Conservation (phyloP, 1,140 invertebrate genomes). For the Penaeus indicus region DNA sequence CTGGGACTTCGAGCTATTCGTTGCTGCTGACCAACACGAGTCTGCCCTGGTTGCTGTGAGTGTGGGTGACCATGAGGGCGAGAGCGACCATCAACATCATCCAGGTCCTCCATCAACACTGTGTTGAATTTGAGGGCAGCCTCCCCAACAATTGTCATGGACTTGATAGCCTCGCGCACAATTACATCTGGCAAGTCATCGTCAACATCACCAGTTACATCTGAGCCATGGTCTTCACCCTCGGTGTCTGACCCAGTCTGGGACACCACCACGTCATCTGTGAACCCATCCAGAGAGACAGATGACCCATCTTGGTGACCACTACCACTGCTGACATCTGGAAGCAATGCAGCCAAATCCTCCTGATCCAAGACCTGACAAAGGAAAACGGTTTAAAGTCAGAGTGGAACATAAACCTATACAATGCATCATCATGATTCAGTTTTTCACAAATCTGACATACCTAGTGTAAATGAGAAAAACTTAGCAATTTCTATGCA, state of each 20-base stretch:
- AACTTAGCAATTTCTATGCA: too few species aligned
- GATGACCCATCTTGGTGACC: constrained; percentile 69
- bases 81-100: constrained; percentile 45
- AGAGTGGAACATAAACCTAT: too few species aligned
- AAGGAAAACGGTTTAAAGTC: background rate
- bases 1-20: constrained; percentile 39
- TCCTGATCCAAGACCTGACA: constrained; percentile 78
- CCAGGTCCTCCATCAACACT: constrained; percentile 55
- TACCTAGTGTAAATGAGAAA: too few species aligned
- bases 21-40: background rate
- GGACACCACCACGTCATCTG: constrained; percentile 69
- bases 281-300: constrained; percentile 75
- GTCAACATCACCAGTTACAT: constrained; percentile 40
- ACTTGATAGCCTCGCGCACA: constrained; percentile 53
- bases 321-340: constrained; percentile 71
- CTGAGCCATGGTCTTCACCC: constrained; percentile 38
- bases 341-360: constrained; percentile 78
- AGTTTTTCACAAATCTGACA: too few species aligned
- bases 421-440: too few species aligned
- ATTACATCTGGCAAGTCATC: constrained; percentile 57
- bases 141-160: constrained; percentile 57
- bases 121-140: constrained; percentile 59
- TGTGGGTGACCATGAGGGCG: constrained; percentile 41
- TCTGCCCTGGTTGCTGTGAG: constrained; percentile 28
- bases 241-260: constrained; percentile 67